Evolutionary conservation across 2,888 invertebrate species (phyloP).

Genomic region (Lasius platythorax): DNA sequence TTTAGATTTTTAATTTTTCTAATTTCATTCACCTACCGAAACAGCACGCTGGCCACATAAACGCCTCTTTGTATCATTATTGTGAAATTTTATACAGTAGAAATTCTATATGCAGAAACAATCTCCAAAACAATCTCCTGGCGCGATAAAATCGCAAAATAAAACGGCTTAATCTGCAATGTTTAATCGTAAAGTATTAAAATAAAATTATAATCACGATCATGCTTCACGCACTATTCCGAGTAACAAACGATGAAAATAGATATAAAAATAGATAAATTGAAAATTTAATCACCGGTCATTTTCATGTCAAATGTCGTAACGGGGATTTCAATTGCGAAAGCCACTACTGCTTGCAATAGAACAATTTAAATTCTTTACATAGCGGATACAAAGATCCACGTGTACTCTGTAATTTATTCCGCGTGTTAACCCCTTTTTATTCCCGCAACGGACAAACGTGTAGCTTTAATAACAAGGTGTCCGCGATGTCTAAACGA

Average conservation of each 20-base stretch:
- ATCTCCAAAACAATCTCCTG: too few species aligned
- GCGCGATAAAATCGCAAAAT: not conserved
- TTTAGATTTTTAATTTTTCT: constrained; percentile 34
- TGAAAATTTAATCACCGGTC: constrained; percentile 41
- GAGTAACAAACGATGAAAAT: not conserved
- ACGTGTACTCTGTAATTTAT: constrained; percentile 71
- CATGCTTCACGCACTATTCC: not conserved
- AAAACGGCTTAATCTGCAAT: constrained; percentile 1
- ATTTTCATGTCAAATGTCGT: constrained; percentile 42
- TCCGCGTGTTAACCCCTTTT: constrained; percentile 57
- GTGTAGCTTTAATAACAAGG: constrained; percentile 75
- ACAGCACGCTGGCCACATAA: not conserved
- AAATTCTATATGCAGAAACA: not conserved
- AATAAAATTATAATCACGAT: constrained; percentile 9
- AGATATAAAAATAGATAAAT: not conserved
- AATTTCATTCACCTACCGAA: not conserved
- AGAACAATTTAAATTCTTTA: constrained; percentile 74
- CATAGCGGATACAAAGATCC: constrained; percentile 66
- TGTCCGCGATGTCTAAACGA: constrained; percentile 74
- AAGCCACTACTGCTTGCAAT: constrained; percentile 61
- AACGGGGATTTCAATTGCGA: constrained; percentile 62
- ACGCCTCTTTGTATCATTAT: not conserved
- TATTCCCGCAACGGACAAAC: constrained; percentile 45
- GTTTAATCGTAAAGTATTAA: constrained; percentile 21
- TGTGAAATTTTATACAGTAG: not conserved